These are phyloP conservation scores for Rhizoglyphus robini DNA, from an alignment of 1,140 invertebrate species.

Conservation along the genomic window DNA sequence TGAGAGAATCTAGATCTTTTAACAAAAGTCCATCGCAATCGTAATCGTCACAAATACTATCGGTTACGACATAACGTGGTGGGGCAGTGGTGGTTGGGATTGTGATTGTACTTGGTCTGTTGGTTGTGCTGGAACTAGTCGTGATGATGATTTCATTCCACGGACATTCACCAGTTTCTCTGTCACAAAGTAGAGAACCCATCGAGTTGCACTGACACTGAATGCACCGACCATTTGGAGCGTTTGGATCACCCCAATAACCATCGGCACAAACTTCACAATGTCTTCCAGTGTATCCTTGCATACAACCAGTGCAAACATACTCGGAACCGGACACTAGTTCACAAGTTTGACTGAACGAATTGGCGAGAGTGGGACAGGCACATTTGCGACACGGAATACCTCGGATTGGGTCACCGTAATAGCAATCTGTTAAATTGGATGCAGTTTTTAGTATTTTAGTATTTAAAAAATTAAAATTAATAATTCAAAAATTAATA, in stretches of 20 bases:
- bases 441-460: too few species aligned
- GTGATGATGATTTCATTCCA: constrained; percentile 63
- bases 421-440: constrained; percentile 50
- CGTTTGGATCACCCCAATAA: constrained; percentile 55
- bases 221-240: constrained; percentile 50
- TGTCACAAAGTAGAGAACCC: constrained; percentile 50
- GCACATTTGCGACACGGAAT: constrained; percentile 50
- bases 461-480: too few species aligned
- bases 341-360: constrained; percentile 40
- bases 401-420: constrained; percentile 48
- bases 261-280: constrained; percentile 58
- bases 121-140: constrained; percentile 71
- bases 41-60: constrained; percentile 63
- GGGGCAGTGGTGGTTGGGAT: too few species aligned
- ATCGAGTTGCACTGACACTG: constrained; percentile 57
- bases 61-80: constrained; percentile 56
- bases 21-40: constrained; percentile 75
- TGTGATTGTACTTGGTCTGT: too few species aligned
- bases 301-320: constrained; percentile 36
- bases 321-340: constrained; percentile 25
- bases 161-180: constrained; percentile 68
- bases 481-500: constrained; percentile 58
- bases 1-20: constrained; percentile 45
- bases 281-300: constrained; percentile 45
- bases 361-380: constrained; percentile 49